These are phyloP conservation scores for Rhagonycha fulva DNA, from an alignment of 2,888 invertebrate species.

Conservation along the genomic window DNA sequence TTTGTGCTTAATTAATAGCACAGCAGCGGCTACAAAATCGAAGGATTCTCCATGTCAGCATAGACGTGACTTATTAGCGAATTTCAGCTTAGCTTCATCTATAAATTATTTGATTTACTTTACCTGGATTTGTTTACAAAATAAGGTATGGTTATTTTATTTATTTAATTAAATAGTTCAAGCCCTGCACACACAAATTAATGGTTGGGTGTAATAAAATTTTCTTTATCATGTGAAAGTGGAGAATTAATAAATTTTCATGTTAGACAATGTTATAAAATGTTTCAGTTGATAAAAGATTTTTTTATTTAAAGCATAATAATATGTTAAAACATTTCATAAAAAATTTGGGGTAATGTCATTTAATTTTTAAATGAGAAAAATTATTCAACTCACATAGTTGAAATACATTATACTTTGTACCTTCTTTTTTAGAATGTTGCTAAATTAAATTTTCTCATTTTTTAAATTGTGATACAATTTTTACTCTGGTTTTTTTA, in stretches of 20 bases:
- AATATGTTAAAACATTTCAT: background rate
- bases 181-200: background rate
- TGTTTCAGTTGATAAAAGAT: background rate
- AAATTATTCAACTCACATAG: constrained; percentile 1
- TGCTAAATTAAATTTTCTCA: background rate
- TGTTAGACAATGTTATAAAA: background rate
- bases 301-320: background rate
- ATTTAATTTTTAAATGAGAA: background rate
- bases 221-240: background rate
- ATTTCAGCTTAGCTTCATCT: background rate
- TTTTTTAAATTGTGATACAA: constrained; percentile 2
- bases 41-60: background rate
- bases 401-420: constrained; percentile 1
- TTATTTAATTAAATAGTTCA: background rate
- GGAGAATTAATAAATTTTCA: background rate
- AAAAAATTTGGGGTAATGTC: background rate
- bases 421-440: background rate
- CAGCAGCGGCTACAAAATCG: background rate
- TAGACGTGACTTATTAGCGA: background rate
- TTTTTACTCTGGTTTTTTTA: background rate
- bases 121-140: background rate
- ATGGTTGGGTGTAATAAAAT: background rate
- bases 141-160: background rate
- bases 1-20: background rate
- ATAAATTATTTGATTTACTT: background rate